phyloP scores from a whole-genome alignment of 1,140 invertebrate genomes.

The Macrotrachela quadricornifera region DNA sequence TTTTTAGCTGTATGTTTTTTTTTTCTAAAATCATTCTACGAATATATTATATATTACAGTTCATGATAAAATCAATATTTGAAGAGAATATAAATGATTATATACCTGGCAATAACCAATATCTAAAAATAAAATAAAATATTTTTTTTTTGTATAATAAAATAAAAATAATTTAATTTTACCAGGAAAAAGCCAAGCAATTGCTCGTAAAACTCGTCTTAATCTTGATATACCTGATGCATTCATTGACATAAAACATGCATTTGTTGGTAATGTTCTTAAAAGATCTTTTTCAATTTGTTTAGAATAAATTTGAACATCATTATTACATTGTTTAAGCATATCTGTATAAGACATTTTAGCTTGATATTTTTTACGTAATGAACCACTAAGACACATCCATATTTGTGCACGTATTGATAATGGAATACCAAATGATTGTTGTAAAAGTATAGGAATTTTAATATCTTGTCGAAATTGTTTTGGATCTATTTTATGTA shows the following conservation, averaged over 20 bases:
- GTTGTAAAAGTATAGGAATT: too few relatives aligned
- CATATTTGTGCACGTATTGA: slow-evolving; percentile 80
- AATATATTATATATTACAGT: too few relatives aligned
- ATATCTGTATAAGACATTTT: slow-evolving; percentile 81
- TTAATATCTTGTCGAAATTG: too few relatives aligned
- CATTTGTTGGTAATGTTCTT: slow-evolving; percentile 83
- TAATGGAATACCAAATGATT: slow-evolving; percentile 58
- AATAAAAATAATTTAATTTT: too few relatives aligned
- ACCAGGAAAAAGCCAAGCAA: slow-evolving; percentile 81
- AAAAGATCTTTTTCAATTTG: slow-evolving; percentile 92
- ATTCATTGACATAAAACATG: slow-evolving; percentile 70
- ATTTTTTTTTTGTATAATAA: too few relatives aligned
- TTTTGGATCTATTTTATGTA: too few relatives aligned
- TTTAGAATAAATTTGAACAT: slow-evolving; percentile 69
- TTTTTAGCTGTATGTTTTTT: too few relatives aligned
- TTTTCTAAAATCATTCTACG: too few relatives aligned
- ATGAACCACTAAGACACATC: slow-evolving; percentile 65
- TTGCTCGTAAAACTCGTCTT: slow-evolving; percentile 60
- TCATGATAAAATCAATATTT: too few relatives aligned
- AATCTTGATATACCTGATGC: slow-evolving; percentile 65
- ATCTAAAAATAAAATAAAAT: slow-evolving; percentile 32
- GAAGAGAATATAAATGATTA: too few relatives aligned
- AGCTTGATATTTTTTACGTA: slow-evolving; percentile 42
- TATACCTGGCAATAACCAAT: slow-evolving; percentile 73
- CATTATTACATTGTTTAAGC: slow-evolving; percentile 71